Conservation (phyloP, 2,113 vertebrate species). For the Nanorana parkeri region DNA sequence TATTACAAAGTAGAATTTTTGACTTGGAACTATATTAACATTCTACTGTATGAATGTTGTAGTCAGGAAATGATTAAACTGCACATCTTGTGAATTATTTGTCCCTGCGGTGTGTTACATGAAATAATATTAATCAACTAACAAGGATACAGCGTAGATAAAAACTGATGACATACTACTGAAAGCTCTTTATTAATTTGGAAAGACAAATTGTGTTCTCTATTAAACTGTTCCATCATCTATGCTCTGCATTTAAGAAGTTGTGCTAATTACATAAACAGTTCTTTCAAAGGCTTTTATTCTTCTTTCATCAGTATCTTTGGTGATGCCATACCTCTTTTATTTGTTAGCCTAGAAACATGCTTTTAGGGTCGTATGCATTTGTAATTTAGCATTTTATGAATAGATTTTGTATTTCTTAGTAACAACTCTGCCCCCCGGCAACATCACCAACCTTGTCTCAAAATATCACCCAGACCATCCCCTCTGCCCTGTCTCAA, state of each 20-base stretch:
- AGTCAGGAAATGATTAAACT: neutral
- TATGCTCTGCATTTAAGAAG: neutral
- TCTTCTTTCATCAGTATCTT: too few relatives aligned
- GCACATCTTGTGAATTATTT: neutral
- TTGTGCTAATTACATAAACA: neutral
- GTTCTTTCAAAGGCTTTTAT: neutral
- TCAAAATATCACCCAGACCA: too few relatives aligned
- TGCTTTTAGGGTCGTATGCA: too few relatives aligned
- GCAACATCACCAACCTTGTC: too few relatives aligned
- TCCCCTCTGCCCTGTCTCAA: too few relatives aligned
- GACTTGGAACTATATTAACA: neutral
- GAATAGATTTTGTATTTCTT: too few relatives aligned
- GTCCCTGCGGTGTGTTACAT: conserved; percentile 21
- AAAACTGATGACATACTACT: conserved; percentile 3
- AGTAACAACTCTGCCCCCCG: too few relatives aligned
- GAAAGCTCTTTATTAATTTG: conserved; percentile 29
- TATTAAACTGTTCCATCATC: neutral
- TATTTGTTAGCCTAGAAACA: too few relatives aligned
- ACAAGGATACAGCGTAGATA: conserved; percentile 7
- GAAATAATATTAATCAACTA: conserved; percentile 12
- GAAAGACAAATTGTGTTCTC: neutral
- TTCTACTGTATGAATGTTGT: neutral
- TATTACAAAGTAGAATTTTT: neutral
- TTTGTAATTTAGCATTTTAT: too few relatives aligned
- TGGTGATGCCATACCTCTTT: too few relatives aligned